Base-by-base conservation (phyloP, 2,113 vertebrate genomes). In the Ciconia maguari region DNA sequence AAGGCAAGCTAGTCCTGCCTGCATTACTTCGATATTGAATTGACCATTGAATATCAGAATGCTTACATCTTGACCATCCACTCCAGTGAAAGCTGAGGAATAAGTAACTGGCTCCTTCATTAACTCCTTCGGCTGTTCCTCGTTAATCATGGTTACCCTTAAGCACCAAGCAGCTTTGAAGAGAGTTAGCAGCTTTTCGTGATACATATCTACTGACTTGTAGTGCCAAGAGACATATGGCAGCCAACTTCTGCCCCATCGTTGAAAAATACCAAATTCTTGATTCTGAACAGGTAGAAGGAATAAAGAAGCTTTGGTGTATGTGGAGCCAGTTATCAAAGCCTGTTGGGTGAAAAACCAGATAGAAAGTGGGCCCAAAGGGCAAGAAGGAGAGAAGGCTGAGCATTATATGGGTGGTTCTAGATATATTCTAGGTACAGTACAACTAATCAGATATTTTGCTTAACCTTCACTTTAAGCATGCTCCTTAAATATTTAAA, bases 51-150 rank as follows among this genome's bases (percentile, higher is more conserved):
- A 4, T 30, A 22, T n/a, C 7, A 10, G 26, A 89, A 32, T 20
- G 3, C 16, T 27, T 65, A 0, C 0, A 34, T 30, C 22, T n/a
- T 10, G 11, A 34, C 10, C 24, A 20, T 30, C 15, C 19, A 8
- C 26, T 30, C 16, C 19, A 22, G 22, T 19, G 34, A 74, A 52
- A 38, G 58, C 17, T 38, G 24, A 17, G n/a, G 71, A 52, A 12
- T 30, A 21, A 61, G 38, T 17, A 21, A 17, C 24, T 22, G 26
- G 21, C 13, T 70, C 27, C 22, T 38, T 48, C 36, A 36, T 36
- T 36, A 36, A 36, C 36, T 36, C 36, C 36, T 36, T 36, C 8
- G 22, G 20, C n/a, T 32, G 20, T 17, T 55, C 25, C 18, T 78
- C 1, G 2, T 36, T 27, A 8, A 36, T 36, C 11, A 11, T 24